Evolutionary conservation across 1,140 invertebrate genomes (phyloP), one percentile per base, ranked within the genome.

Genomic region (Drosophila tsacasi): DNA sequence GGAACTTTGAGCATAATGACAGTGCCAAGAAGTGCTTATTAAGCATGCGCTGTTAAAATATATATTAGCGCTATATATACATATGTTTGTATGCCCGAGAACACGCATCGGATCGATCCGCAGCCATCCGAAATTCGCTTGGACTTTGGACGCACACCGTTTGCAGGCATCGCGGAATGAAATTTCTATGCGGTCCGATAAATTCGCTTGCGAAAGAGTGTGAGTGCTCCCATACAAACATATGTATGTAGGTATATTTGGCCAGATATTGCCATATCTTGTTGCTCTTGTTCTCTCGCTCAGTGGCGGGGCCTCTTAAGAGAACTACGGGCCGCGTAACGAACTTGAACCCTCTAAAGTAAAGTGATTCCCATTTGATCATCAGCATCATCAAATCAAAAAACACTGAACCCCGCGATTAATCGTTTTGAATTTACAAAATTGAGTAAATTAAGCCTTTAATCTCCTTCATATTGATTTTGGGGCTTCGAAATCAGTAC

Each of bases 131-230:
- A 49, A 64, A 67, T 71, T 58, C 67, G 49, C 21, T 72, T 75
- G 84, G 84, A 87, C 84, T 87, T 87, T 87, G 84, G 68, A 83
- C 84, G 52, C 76, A 37, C 49, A 42, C 60, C 50, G 76, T 68
- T 83, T 42, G 27, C 42, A 66, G 59, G 49, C 27, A 72, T 76
- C 67, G 76, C 67, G 64, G 68, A 80, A 83, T 87, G 81, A 87
- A 89, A 89, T 87, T 84, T 89, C 84, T 84, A 89, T 81, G 66
- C 64, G 62, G 60, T 73, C 65, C 52, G 84, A 80, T 83, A 83
- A 83, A 83, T 81, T 49, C 44, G 60, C 73, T 55, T 27, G 15
- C 49, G 40, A 17, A 12, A 47, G 32, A 61, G 55, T 23, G 52
- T 89, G 62, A 55, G 23, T 63, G 62, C 35, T 17, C 10, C 37